Base-by-base conservation (phyloP, 92 coral and sea anemone genomes). In the Phymanthus crucifer region DNA sequence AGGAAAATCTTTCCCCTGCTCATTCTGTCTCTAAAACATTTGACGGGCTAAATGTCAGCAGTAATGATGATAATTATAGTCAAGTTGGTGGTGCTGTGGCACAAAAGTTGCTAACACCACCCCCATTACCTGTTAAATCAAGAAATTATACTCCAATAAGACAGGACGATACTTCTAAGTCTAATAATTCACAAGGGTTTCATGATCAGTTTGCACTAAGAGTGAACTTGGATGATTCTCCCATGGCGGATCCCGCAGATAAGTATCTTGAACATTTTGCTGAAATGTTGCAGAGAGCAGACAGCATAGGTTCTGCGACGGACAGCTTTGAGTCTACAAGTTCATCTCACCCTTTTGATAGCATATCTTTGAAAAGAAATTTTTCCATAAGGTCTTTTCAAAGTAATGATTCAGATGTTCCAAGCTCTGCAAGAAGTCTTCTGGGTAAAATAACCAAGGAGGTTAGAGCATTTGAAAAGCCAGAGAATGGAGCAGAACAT, bases 331-430 rank as follows among this genome's bases (percentile, higher is more conserved):
- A 72, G 11, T 79, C 85, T 11, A 68, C 67, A 61, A 68, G 65
- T 0, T 76, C 91, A 45, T 43, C 81, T 66, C 97, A 92, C 75
- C 97, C 97, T 23, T 92, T 87, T 79, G 97, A 86, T 45, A 81
- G 92, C 2, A 92, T 92, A 72, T 80, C 85, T 24, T 72, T 92
- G 32, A 92, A 77, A 72, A 78, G 47, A 0, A 87, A 87, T 45
- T 52, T 66, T 56, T 54, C 84, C 19, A 79, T 84, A 16, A 83
- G 84, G 37, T 73, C 82, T 23, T 66, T 86, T 16, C 54, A 54
- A 76, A 86, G 83, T 45, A 77, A 38, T 64, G 83, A 76, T 81
- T 75, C 69, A 1, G 80, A 81, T 18, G 69, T 72, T 33, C 57
- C 34, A 9, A 73, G 72, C 47, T n/a, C 27, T 4, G 82, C 29